Evolutionary conservation across 2,113 vertebrate genomes (phyloP).

Genomic region (Antigone vipio): DNA sequence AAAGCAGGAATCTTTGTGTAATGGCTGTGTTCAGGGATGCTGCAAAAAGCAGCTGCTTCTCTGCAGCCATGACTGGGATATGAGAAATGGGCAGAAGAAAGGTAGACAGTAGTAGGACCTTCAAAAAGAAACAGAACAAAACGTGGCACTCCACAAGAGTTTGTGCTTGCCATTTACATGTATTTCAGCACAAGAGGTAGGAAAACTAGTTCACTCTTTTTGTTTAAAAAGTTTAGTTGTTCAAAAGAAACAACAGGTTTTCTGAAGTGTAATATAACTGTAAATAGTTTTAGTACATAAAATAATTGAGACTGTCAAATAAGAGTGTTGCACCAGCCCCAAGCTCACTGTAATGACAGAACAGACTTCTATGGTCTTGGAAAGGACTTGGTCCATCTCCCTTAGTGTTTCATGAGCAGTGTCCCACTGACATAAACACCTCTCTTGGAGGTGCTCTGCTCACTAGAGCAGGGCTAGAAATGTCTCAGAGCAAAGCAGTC

Average conservation of each 20-base stretch:
- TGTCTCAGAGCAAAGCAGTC: neutral
- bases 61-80: neutral
- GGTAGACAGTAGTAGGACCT: neutral
- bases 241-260: neutral
- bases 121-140: neutral
- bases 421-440: neutral
- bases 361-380: neutral
- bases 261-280: neutral
- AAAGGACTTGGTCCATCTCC: neutral
- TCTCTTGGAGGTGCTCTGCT: neutral
- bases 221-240: neutral
- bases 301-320: neutral
- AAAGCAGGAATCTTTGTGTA: neutral
- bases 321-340: neutral
- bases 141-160: neutral
- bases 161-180: neutral
- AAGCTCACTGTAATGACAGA: neutral
- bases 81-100: neutral
- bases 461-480: conserved; percentile 14
- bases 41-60: conserved; percentile 1
- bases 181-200: neutral
- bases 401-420: neutral
- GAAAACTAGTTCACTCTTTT: neutral
- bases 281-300: neutral
- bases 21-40: neutral